Conservation (phyloP, 1,140 invertebrate genomes). For the Anoplophora glabripennis region DNA sequence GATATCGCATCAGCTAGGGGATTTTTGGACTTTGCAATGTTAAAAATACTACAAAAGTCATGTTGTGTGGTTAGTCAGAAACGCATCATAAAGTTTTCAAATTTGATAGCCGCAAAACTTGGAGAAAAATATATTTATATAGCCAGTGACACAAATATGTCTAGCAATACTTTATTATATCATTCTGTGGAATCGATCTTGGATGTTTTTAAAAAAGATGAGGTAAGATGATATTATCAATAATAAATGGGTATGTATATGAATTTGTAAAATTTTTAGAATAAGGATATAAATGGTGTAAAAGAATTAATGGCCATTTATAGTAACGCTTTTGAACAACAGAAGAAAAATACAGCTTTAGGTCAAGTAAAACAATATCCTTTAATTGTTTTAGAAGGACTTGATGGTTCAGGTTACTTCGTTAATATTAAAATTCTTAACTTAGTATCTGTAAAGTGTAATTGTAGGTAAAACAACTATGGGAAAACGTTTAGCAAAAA, state of each 20-base stretch:
- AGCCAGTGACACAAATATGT: not conserved
- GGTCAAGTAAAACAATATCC: slow-evolving; percentile 18
- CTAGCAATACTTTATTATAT: not conserved
- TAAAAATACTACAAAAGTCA: not conserved
- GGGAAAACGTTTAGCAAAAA: slow-evolving; percentile 29
- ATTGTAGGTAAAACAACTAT: slow-evolving; percentile 41
- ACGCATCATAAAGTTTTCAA: not conserved
- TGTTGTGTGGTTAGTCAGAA: not conserved
- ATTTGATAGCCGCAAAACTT: not conserved
- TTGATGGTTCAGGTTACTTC: slow-evolving; percentile 42
- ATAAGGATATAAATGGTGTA: slow-evolving; percentile 21
- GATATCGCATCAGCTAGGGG: not conserved
- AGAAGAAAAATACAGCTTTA: slow-evolving; percentile 14
- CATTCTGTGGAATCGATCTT: slow-evolving; percentile 4
- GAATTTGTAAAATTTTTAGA: slow-evolving; percentile 12
- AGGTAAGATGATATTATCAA: slow-evolving; percentile 9
- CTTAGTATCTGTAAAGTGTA: not conserved
- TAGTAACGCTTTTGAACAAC: slow-evolving; percentile 18
- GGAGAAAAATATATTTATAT: not conserved
- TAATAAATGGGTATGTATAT: not conserved
- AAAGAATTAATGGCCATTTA: slow-evolving; percentile 26
- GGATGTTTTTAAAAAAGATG: slow-evolving; percentile 5
- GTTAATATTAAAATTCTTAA: not conserved
- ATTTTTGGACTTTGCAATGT: not conserved
- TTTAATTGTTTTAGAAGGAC: slow-evolving; percentile 40